Evolutionary conservation across 1,140 invertebrate species (phyloP).

Genomic region (Steinernema feltiae): DNA sequence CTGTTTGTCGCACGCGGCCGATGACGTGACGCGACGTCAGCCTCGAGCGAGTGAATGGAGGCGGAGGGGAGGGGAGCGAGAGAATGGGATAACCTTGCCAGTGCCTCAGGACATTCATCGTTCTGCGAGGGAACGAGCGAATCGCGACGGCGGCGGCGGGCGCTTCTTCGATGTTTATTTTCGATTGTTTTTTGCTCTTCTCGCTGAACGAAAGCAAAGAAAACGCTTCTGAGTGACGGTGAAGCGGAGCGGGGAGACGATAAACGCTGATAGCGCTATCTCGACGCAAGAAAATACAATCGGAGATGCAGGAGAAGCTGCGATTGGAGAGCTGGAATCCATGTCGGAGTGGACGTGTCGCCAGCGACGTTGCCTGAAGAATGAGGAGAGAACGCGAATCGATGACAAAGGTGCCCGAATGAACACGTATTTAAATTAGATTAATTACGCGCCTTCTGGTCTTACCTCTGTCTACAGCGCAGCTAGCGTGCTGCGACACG

Average conservation of each 20-base stretch:
- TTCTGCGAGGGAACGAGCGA: too few species aligned
- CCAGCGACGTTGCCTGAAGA: too few species aligned
- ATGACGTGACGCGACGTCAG: too few species aligned
- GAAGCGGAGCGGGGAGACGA: background rate
- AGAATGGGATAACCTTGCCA: background rate
- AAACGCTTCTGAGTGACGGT: background rate
- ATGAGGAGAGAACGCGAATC: too few species aligned
- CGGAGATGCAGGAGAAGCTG: background rate
- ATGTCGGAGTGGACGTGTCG: background rate
- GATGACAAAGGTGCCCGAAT: too few species aligned
- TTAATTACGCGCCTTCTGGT: too few species aligned
- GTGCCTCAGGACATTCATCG: background rate
- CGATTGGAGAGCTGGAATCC: too few species aligned
- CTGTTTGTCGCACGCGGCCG: too few species aligned
- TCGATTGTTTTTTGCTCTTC: background rate
- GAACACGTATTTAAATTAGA: too few species aligned
- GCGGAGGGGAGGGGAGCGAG: background rate
- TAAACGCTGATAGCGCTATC: background rate
- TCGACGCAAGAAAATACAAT: background rate
- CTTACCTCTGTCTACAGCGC: too few species aligned
- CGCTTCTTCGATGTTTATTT: background rate
- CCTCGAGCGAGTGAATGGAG: background rate
- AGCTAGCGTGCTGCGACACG: too few species aligned
- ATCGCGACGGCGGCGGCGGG: background rate
- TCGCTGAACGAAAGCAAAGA: background rate